Base-by-base conservation (phyloP, 2,797 vertebrate species). In the Characodon lateralis region DNA sequence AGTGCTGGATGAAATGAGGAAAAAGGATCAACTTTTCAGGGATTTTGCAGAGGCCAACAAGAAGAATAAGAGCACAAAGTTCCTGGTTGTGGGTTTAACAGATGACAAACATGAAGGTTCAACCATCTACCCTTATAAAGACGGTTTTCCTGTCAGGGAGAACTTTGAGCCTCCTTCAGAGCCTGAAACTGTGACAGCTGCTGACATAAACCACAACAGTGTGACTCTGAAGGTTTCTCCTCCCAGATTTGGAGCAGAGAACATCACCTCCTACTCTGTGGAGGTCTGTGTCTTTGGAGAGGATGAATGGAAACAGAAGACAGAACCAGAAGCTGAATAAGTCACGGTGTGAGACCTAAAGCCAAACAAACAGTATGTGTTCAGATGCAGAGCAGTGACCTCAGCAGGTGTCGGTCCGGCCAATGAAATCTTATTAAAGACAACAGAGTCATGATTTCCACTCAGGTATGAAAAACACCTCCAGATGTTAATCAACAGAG, bases 331-430 rank as follows among this genome's bases (percentile, higher is more conserved):
- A 7, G 35, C 72, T 35, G 74, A 24, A 69, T 79, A 81, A 18
- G 50, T 51, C 50, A 51, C 50, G 18, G 50, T 51, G 50, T 18
- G 50, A 51, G 50, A 51, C 14, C 79, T 93, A 76, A 58, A 46
- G 26, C 80, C 82, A 3, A 56, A 91, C 72, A 90, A 88, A 18
- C 65, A 82, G n/a, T 92, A 92, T 8, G 59, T 68, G 79, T 87
- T 95, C 80, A 90, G 85, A 69, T 91, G 78, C 75, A 81, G 70
- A 75, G 91, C 91, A 20, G 83, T 86, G 75, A 86, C 81, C 73
- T 58, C 82, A 70, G 76, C 63, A 2, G 89, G 89, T 43, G 59
- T 83, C 7, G 85, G 88, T 26, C 53, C 55, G 2, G 51, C 55
- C 55, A 20, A 16, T n/a, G 26, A 51, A 18, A 51, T 51, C 50